Conservation (phyloP, 2,797 vertebrate species). For the Nothura maculosa region DNA sequence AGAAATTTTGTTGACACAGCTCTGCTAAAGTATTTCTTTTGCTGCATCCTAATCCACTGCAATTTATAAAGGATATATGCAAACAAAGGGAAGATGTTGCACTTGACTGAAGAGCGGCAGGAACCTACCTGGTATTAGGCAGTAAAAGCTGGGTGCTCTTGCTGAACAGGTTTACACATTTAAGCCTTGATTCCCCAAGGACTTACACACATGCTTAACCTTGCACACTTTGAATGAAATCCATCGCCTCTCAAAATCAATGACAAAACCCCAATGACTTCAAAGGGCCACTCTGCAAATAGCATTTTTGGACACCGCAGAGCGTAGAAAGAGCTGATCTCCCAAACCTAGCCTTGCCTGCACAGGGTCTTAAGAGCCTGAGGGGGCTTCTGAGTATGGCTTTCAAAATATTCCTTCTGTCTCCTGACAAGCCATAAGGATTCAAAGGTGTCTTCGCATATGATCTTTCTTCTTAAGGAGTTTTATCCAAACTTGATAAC, state of each 20-base stretch:
- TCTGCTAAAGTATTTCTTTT: not conserved
- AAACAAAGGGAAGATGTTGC: not conserved
- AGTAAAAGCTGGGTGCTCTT: slow-evolving; percentile 18
- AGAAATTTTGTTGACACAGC: not conserved
- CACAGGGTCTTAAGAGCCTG: slow-evolving; percentile 12
- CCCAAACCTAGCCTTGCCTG: not conserved
- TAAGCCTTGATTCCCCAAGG: slow-evolving; percentile 60
- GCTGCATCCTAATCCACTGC: not conserved
- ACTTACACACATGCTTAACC: slow-evolving; percentile 69
- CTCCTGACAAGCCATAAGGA: not conserved
- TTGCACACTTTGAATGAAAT: not conserved
- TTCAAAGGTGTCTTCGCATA: slow-evolving; percentile 26
- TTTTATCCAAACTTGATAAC: not conserved
- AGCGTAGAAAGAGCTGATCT: not conserved
- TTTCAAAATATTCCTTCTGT: slow-evolving; percentile 20
- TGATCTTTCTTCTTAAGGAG: slow-evolving; percentile 10
- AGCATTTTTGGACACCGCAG: slow-evolving; percentile 18
- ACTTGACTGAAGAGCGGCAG: not conserved
- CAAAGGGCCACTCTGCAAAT: slow-evolving; percentile 33
- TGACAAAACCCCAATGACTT: slow-evolving; percentile 51
- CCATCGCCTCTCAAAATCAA: slow-evolving; percentile 60
- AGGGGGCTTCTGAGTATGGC: slow-evolving; percentile 10
- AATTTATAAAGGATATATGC: not conserved
- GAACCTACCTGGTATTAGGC: not conserved
- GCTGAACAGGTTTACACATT: slow-evolving; percentile 62